These are phyloP conservation scores for Nomada goodeniana DNA, from an alignment of 2,888 invertebrate genomes.

Conservation along the genomic window DNA sequence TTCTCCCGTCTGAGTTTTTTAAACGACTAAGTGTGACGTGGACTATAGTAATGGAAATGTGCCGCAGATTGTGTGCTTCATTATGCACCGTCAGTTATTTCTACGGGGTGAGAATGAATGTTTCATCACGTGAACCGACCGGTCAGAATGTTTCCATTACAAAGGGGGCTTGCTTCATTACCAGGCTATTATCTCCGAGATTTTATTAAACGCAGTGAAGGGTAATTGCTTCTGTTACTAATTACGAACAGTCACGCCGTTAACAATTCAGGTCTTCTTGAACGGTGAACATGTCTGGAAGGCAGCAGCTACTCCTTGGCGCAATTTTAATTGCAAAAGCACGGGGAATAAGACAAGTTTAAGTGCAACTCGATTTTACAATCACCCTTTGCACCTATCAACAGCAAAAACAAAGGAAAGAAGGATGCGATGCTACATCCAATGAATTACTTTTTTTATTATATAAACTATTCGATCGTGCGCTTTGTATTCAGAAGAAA, in stretches of 20 bases:
- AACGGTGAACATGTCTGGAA: conserved; percentile 14
- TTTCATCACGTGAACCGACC: background rate
- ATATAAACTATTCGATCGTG: no score
- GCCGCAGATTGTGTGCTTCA: background rate
- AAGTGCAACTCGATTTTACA: conserved; percentile 17
- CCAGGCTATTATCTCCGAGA: conserved; percentile 33
- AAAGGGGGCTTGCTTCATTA: conserved; percentile 38
- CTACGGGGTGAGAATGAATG: background rate
- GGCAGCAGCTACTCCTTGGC: conserved; percentile 12
- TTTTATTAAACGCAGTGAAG: conserved; percentile 48
- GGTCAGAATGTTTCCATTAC: conserved; percentile 35
- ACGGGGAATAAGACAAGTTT: conserved; percentile 24
- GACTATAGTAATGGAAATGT: background rate
- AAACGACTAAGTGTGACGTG: no score
- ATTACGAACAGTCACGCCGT: conserved; percentile 42
- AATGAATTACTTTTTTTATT: no score
- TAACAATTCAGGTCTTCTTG: conserved; percentile 45
- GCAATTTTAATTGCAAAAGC: conserved; percentile 35
- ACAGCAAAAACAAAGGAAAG: background rate
- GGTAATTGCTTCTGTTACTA: conserved; percentile 35
- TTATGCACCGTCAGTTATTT: background rate
- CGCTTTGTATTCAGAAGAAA: no score
- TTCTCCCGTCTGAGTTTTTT: no score
- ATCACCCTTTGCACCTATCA: background rate
- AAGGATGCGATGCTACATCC: no score